Base-by-base conservation (phyloP, 2,113 vertebrate species). In the Tretioscincus oriximinensis region DNA sequence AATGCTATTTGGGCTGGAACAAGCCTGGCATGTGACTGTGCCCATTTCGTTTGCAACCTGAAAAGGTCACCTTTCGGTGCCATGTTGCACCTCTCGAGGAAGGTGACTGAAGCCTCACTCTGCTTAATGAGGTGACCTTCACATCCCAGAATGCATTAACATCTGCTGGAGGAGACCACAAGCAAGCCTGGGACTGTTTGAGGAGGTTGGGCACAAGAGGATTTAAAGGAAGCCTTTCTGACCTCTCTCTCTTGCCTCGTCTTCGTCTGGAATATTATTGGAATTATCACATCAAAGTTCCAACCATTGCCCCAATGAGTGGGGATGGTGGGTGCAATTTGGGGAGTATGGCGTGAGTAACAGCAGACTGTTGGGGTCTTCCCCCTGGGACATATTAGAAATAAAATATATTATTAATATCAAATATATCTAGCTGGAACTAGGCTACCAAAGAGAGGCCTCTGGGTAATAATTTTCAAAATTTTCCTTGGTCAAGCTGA, bases 11-110 rank as follows among this genome's bases (percentile, higher is more conserved):
- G 81, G 88, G 86, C 18, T 0, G 12, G 69, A 28, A 82, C 78
- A 7, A 78, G 4, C 54, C 65, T 69, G 51, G 18, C 2, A 0
- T 0, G 69, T 65, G 86, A 86, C 78, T 20, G 84, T 81, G 61
- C 81, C 77, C 61, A 0, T 88, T 86, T 91, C 24, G 1, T 0
- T 3, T 1, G 78, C 81, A 14, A 29, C 63, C 11, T 69, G 90
- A 89, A 93, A 93, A 93, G 91, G 91, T 93, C 92, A 93, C 79
- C 89, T 87, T 92, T 92, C 91, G 89, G 84, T 81, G 2, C 26
- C 86, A 83, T 86, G 88, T 71, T 0, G 76, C 79, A 79, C 71
- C 80, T 78, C 63, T 66, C 22, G 22, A 22, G 80, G 1, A 1
- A 61, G 22, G 84, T 68, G 72, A 78, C 77, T 54, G 1, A 2